A percentile compares a stretch with the other conserved stretches of the same genome.
These are phyloP conservation scores for Leptobrachium ailaonicum DNA, from an alignment of 2,113 vertebrate species.

Conservation along the genomic window DNA sequence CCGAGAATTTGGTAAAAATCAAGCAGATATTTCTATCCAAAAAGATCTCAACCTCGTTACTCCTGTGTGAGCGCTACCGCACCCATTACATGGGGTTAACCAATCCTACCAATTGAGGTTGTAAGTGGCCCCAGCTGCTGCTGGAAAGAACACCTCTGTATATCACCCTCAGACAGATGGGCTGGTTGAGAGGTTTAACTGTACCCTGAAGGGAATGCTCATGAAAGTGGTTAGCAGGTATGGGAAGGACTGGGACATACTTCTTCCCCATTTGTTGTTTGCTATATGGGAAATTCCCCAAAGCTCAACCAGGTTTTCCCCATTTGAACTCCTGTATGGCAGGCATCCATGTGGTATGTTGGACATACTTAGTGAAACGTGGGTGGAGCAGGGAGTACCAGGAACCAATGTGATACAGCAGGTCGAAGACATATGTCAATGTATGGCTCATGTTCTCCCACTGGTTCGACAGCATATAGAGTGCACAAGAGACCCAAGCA, in stretches of 20 bases:
- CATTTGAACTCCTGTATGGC: background rate
- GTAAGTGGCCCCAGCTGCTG: too few species aligned
- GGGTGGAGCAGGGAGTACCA: background rate
- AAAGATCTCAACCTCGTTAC: too few species aligned
- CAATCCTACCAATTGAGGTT: too few species aligned
- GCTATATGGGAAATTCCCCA: background rate
- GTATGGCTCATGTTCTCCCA: background rate
- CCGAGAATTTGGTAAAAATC: too few species aligned
- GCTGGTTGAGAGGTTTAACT: background rate
- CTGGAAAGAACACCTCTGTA: background rate
- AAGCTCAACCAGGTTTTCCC: background rate
- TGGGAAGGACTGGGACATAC: background rate
- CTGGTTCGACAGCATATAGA: background rate
- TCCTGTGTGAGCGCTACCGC: too few species aligned
- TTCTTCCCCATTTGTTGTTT: background rate
- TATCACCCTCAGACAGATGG: conserved; percentile 3
- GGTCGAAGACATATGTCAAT: background rate
- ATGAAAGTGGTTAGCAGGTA: background rate
- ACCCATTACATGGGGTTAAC: too few species aligned
- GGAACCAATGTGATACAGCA: background rate
- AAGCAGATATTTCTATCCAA: too few species aligned
- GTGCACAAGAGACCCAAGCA: background rate
- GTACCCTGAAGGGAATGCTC: background rate
- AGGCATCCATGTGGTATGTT: background rate
- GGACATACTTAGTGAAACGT: background rate